phyloP scores from a whole-genome alignment of 2,888 invertebrate genomes.

The Sericinus montela region DNA sequence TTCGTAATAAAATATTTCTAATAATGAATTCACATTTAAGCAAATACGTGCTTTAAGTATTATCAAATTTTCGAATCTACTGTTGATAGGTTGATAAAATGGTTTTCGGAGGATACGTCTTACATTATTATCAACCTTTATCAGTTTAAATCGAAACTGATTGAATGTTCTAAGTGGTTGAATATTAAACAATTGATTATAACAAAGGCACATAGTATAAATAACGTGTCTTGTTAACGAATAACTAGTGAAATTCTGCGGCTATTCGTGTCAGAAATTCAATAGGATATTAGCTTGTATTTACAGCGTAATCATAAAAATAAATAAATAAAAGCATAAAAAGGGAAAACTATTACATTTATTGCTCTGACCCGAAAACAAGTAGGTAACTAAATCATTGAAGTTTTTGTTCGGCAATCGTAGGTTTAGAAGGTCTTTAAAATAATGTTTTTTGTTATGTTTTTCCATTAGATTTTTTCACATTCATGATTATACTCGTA shows the following conservation, averaged over 20 bases:
- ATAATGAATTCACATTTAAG: neutral
- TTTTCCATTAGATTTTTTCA: too few species aligned
- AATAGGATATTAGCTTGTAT: too few species aligned
- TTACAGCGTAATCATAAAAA: too few species aligned
- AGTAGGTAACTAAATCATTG: too few species aligned
- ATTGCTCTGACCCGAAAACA: too few species aligned
- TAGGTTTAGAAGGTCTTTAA: too few species aligned
- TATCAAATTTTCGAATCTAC: neutral
- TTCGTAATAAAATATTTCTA: neutral
- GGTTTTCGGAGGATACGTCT: neutral
- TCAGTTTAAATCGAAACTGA: neutral
- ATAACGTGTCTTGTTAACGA: neutral
- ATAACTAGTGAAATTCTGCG: neutral
- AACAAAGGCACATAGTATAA: neutral
- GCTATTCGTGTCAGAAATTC: neutral
- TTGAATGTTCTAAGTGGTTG: neutral
- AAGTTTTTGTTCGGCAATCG: too few species aligned
- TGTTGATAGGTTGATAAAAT: slow-evolving; percentile 8
- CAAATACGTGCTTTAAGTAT: neutral
- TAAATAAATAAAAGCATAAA: too few species aligned
- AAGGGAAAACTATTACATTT: too few species aligned
- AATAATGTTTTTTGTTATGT: too few species aligned
- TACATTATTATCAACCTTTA: neutral
- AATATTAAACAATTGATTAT: neutral
- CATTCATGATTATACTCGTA: too few species aligned